Evolutionary conservation across 2,888 invertebrate species (phyloP).

Genomic region (Hypena proboscidalis): DNA sequence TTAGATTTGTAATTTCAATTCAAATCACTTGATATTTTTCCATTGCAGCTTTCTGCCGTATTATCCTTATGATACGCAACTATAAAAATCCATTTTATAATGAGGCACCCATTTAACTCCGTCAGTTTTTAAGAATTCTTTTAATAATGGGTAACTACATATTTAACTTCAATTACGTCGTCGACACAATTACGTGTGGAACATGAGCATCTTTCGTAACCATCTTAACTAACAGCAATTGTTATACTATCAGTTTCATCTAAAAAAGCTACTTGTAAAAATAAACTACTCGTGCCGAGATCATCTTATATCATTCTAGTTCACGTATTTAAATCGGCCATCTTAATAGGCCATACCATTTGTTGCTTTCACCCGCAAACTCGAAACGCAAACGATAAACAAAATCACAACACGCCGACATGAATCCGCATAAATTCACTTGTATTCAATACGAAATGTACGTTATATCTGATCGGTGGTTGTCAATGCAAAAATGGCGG

Average conservation of each 20-base stretch:
- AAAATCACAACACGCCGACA: conserved; percentile 48
- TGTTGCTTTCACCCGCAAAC: conserved; percentile 46
- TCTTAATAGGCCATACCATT: conserved; percentile 47
- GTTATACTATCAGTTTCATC: conserved; percentile 8
- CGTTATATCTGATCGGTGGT: conserved; percentile 49
- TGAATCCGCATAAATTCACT: conserved; percentile 56
- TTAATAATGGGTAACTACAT: too few relatives aligned
- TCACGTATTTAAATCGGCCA: conserved; percentile 45
- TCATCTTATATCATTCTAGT: conserved; percentile 33
- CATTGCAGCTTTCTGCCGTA: too few relatives aligned
- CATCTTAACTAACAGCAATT: too few relatives aligned
- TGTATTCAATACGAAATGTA: conserved; percentile 47
- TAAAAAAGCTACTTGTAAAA: conserved; percentile 36
- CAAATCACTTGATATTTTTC: too few relatives aligned
- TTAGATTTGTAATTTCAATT: background rate
- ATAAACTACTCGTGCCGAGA: conserved; percentile 32
- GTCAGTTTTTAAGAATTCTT: too few relatives aligned
- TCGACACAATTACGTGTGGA: too few relatives aligned
- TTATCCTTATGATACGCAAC: too few relatives aligned
- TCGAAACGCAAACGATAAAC: conserved; percentile 43
- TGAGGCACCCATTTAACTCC: too few relatives aligned
- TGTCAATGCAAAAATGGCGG: conserved; percentile 63
- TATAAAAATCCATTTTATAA: too few relatives aligned
- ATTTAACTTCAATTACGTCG: too few relatives aligned
- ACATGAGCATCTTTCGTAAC: too few relatives aligned